Conservation (phyloP, 1,140 invertebrate species). For the Luehdorfia chinensis region DNA sequence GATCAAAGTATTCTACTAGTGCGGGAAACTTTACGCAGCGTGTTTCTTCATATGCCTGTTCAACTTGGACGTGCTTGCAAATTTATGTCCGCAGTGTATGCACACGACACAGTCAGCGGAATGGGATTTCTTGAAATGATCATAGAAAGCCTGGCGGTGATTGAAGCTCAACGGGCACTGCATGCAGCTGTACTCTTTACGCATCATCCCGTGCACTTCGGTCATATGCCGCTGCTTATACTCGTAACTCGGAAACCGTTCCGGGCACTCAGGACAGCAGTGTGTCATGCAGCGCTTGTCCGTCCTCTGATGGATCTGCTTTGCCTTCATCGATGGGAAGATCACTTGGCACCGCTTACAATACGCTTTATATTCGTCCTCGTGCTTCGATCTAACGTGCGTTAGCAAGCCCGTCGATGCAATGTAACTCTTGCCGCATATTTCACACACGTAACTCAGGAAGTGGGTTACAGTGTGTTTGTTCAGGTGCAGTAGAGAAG, state of each 20-base stretch:
- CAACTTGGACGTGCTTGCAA: slow-evolving; percentile 18
- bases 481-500: slow-evolving; percentile 28
- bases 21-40: too few relatives aligned
- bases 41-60: slow-evolving; percentile 22
- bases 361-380: slow-evolving; percentile 2
- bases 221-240: slow-evolving; percentile 24
- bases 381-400: slow-evolving; percentile 35
- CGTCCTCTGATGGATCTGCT: slow-evolving; percentile 7
- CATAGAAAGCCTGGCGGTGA: slow-evolving; percentile 11
- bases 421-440: slow-evolving; percentile 39
- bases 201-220: slow-evolving; percentile 18
- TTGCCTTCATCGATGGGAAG: slow-evolving; percentile 6
- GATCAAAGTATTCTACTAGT: too few relatives aligned
- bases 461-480: slow-evolving; percentile 39
- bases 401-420: slow-evolving; percentile 25
- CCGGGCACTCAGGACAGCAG: slow-evolving; percentile 20
- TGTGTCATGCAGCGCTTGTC: slow-evolving; percentile 6
- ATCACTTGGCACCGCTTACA: slow-evolving; percentile 8
- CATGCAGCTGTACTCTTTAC: slow-evolving; percentile 22
- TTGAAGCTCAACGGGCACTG: slow-evolving; percentile 22
- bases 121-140: slow-evolving; percentile 28
- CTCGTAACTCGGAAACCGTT: slow-evolving; percentile 25
- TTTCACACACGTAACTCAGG: slow-evolving; percentile 37
- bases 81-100: slow-evolving; percentile 24
- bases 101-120: slow-evolving; percentile 23